A percentile compares a stretch with the other conserved stretches of the same genome.
Conservation (phyloP, 2,113 vertebrate species). For the Cyanocitta stelleri region DNA sequence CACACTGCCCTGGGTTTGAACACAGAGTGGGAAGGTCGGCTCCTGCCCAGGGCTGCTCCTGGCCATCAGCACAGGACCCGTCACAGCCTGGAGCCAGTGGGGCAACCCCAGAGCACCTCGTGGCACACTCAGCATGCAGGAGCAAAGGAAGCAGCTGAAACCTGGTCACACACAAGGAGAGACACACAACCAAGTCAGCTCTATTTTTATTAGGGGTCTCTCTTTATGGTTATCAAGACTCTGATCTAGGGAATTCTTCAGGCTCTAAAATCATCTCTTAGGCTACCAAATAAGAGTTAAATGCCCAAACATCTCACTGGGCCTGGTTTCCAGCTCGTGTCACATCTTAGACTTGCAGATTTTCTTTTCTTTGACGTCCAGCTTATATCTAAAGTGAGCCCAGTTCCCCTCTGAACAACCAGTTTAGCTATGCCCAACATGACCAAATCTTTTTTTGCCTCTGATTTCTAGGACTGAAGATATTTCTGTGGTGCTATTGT, state of each 20-base stretch:
- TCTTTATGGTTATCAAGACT: neutral
- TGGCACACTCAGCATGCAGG: neutral
- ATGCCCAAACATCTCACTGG: neutral
- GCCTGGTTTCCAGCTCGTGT: neutral
- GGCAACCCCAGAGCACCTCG: neutral
- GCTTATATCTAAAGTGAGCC: neutral
- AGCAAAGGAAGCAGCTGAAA: neutral
- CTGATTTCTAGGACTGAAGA: neutral
- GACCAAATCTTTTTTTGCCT: neutral
- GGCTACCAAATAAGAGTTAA: neutral
- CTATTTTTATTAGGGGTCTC: accelerated
- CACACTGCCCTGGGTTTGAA: neutral
- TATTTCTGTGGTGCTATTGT: neutral
- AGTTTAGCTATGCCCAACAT: neutral
- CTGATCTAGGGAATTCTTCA: neutral
- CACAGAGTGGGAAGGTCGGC: neutral
- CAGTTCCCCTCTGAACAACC: neutral
- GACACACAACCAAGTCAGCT: neutral
- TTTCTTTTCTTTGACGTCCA: neutral
- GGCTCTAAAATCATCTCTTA: neutral
- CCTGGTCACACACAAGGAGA: accelerated
- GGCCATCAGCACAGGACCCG: neutral
- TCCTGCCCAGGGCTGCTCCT: neutral
- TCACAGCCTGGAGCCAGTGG: accelerated
- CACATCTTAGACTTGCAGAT: neutral